Base-by-base conservation (phyloP, 2,113 vertebrate genomes). In the Otolemur garnettii region DNA sequence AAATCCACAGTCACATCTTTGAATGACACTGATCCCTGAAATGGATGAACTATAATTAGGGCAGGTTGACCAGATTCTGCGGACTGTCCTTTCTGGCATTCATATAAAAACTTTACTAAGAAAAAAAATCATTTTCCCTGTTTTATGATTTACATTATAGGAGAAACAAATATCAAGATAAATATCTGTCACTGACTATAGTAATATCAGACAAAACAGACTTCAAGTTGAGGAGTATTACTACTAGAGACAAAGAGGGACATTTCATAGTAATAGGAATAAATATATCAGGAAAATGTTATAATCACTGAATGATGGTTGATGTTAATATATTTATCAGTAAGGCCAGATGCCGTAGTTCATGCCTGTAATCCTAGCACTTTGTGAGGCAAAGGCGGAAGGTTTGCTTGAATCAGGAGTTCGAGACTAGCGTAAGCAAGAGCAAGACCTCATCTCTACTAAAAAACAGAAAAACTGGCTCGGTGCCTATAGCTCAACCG, bases 1-100 rank as follows among this genome's bases (percentile, higher is more conserved):
- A 98, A 98, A 89, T 98, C 93, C 62, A 98, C 95, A 50, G 97
- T 97, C 79, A 98, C 97, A 77, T 98, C 96, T 59, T 94, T 97
- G 89, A 97, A 97, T 22, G 97, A 98, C 89, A 98, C 82, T 7
- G 62, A 83, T n/a, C 53, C 89, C 97, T 98, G 64, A 10, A 95
- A 90, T 9, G 33, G 59, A 80, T 75, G 30, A 80, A 94, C 7
- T 78, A 14, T 91, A 45, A 90, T 88, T 21, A 95, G 33, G 77
- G 59, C 45, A 75, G 68, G 45, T 1, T 91, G 64, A 85, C 18
- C 33, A 77, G 55, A 88, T 53, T 82, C 0, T 80, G 3, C 9
- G 59, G 38, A 72, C 15, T 80, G 64, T 3, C 50, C 50, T 77
- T 66, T 93, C 62, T 78, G 53, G 50, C n/a, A 89, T 78, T 91